Evolutionary conservation across 2,113 vertebrate genomes (phyloP), one percentile per base, ranked within the genome.

Genomic region (Butorides virescens): DNA sequence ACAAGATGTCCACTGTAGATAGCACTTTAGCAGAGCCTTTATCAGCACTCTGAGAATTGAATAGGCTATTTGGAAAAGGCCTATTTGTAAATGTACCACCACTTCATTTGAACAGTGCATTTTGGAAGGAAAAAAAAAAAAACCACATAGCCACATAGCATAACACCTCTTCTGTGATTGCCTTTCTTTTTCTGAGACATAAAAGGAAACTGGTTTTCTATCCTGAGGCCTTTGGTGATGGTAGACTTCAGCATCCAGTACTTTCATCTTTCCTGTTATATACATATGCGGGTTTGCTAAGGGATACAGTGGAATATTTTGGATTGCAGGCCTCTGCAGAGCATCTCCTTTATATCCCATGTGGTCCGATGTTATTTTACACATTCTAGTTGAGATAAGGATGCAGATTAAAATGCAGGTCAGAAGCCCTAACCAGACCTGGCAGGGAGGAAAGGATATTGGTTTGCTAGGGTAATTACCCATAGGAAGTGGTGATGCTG

Each of bases 401-500:
- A 46, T 62, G 27, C 79, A 73, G 62, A 68, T 86, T 79, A 79
- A 70, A 95, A n/a, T 62, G 71, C 59, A 61, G 81, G 46, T 93
- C 81, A 88, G 87, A 94, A 94, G 46, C 56, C 30, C 62, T 76
- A 91, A 77, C 49, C 74, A 90, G 71, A 44, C 49, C 67, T 85
- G 72, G 39, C 89, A 81, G 59, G 37, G 47, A 75, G 47, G 47
- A 67, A 72, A 15, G 34, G 56, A 87, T 89, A 58, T 71, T 89
- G 87, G 85, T 88, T 96, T 58, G 30, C 83, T 88, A 6, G 62
- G 67, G 50, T 73, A 85, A 88, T 96, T 79, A 79, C 22, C 44
- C 34, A 13, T 72, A 90, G 84, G 87, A 92, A 90, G 90, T 83
- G 71, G 71, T 83, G 81, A 66, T 88, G 82, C 65, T 91, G 87